These are phyloP conservation scores for Diplogasteroides magnus DNA, from an alignment of 1,140 invertebrate species.

Conservation along the genomic window DNA sequence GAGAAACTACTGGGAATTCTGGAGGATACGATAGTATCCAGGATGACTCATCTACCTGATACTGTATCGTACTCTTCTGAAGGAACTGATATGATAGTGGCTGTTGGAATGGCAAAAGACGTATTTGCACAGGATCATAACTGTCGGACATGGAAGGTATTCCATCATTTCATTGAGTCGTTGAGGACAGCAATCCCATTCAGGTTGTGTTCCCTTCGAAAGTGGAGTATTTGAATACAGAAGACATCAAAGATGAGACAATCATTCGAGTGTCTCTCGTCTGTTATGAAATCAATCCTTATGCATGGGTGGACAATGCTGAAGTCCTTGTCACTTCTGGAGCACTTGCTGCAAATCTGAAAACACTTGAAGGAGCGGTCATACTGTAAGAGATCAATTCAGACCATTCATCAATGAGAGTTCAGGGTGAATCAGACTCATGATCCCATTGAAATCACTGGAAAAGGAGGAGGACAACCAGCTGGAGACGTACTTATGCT, in stretches of 20 bases:
- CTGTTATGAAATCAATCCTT: slow-evolving; percentile 23
- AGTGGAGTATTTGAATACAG: slow-evolving; percentile 23
- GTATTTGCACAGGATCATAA: slow-evolving; percentile 3
- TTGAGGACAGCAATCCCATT: not conserved
- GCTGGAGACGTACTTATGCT: slow-evolving; percentile 6
- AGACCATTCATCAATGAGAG: not conserved
- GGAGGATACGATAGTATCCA: slow-evolving; percentile 18
- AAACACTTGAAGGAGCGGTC: slow-evolving; percentile 6
- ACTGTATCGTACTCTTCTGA: slow-evolving; percentile 10
- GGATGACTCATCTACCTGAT: slow-evolving; percentile 5
- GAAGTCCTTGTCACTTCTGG: slow-evolving; percentile 28
- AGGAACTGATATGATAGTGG: slow-evolving; percentile 13
- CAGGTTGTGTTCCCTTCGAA: slow-evolving; percentile 15
- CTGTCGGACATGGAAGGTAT: slow-evolving; percentile 7
- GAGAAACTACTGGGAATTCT: slow-evolving; percentile 13
- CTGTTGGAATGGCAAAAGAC: slow-evolving; percentile 2
- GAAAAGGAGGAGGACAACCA: slow-evolving; percentile 5
- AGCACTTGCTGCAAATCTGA: slow-evolving; percentile 23
- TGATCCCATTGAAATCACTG: slow-evolving; percentile 20
- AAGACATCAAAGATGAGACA: slow-evolving; percentile 6
- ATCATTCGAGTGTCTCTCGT: slow-evolving; percentile 17
- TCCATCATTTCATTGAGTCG: not conserved
- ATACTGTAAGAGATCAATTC: not conserved
- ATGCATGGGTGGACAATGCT: slow-evolving; percentile 28
- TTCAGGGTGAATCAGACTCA: slow-evolving; percentile 15